phyloP scores from a whole-genome alignment of 2,888 invertebrate species.

The Gryllus longicercus region DNA sequence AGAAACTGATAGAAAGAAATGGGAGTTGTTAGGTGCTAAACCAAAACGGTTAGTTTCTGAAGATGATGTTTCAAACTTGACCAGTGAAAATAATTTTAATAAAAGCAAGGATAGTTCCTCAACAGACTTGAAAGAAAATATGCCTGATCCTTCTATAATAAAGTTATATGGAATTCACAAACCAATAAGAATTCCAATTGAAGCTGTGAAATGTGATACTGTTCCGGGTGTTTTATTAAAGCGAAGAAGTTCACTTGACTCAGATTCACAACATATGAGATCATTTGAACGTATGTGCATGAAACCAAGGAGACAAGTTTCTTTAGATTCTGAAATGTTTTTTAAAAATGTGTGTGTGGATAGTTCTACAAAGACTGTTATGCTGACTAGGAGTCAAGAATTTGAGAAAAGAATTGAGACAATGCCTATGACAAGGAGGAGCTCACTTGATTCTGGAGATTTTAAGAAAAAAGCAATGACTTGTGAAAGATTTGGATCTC shows the following conservation, averaged over 20 bases:
- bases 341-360: not conserved
- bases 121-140: not conserved
- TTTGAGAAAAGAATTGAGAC: not conserved
- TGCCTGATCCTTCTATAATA: not conserved
- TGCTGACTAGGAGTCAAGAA: constrained; percentile 20
- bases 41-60: constrained; percentile 26
- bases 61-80: not conserved
- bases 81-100: not conserved
- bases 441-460: constrained; percentile 34
- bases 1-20: constrained; percentile 27
- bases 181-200: not conserved
- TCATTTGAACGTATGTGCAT: not conserved
- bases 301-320: not conserved
- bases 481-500: not conserved
- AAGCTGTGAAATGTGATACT: not conserved
- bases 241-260: constrained; percentile 33
- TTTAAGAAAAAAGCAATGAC: not conserved
- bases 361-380: not conserved
- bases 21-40: constrained; percentile 33
- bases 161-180: not conserved
- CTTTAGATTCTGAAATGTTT: not conserved
- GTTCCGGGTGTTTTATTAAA: not conserved
- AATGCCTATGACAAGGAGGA: constrained; percentile 29
- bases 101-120: not conserved
- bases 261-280: constrained; percentile 28